Evolutionary conservation across 2,113 vertebrate genomes (phyloP), one percentile per base, ranked within the genome.

Genomic region (Lophura nycthemera): DNA sequence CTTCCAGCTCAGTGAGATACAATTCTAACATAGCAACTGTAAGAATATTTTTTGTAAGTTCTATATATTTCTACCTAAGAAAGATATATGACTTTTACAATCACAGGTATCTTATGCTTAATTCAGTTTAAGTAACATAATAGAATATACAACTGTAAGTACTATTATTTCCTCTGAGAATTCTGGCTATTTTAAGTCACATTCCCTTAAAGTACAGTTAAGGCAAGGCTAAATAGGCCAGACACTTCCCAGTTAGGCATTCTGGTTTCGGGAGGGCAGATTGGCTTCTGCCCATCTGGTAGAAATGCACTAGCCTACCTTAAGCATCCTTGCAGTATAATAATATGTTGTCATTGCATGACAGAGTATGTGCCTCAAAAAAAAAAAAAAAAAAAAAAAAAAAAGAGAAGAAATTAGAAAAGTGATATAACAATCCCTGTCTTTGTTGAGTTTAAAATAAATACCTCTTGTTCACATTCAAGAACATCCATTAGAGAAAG

Each of bases 391-490:
- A 40, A n/a, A n/a, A 65, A 67, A 36, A 36, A 54, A 69, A 69
- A 54, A 6, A 22, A 38, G 38, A 38, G 4, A 38, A 38, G 22
- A 9, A 61, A 77, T 16, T 27, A 54, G 25, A 43, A 88, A 79
- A 81, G 7, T n/a, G 74, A 48, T 48, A 57, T 67, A 60, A 69
- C 81, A 48, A 89, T 81, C 17, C 52, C 8, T 2, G 17, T 45
- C 10, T 64, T 70, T 89, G n/a, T 59, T 34, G 56, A 20, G 4
- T 42, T 83, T 47, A 70, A 94, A 92, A 87, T 27, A 65, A 72
- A 73, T 61, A 70, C 17, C 21, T 87, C 30, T 90, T 43, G 27
- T 59, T 94, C 63, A 79, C 30, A 92, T 89, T 95, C 45, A 76
- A 90, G 72, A 81, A 72, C 85, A 92, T 70, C 2, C 84, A 43